Evolutionary conservation across 2,113 vertebrate species (phyloP), one percentile per base, ranked within the genome.

Genomic region (Neofelis nebulosa): DNA sequence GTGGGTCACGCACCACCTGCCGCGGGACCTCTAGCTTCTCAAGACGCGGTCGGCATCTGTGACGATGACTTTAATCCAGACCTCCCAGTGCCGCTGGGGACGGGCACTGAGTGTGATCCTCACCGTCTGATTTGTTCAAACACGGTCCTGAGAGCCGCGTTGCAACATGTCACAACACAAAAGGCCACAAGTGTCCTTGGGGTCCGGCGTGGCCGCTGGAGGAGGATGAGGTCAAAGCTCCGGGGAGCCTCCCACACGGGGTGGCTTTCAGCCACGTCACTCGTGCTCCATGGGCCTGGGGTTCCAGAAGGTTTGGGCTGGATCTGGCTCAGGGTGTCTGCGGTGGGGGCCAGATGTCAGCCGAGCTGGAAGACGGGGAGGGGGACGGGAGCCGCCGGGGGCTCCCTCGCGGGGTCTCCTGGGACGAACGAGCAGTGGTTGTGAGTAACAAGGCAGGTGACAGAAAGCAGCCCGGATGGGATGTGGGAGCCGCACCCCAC

Each of bases 341-440:
- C 11, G 71, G 41, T 11, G 4, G 25, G 0, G 18, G 6, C 23
- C 14, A 0, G 71, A 7, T 4, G 19, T 19, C 0, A 0, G 71
- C 71, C 0, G 36, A 38, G 71, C 71, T 25, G 5, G 21, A 73
- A 14, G 36, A 38, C 9, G 11, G 69, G 69, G 12, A 3, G 41
- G 38, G 23, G 38, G 73, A 7, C 0, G 38, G 38, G 38, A 74
- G 38, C 38, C 14, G 23, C 73, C 1, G 1, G 45, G 73, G 71
- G 5, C 38, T 38, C 19, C 21, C 69, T 36, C 61, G 23, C 9
- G 0, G 61, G 61, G 1, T 27, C 25, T 12, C 61, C 38, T 11
- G 63, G 36, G 41, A 52, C 13, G 5, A n/a, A 15, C 19, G 41
- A 11, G 1, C 25, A 0, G 41, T 33, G 19, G 1, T 7, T 7